phyloP scores from a whole-genome alignment of 1,140 invertebrate species.

The Danaus plexippus region DNA sequence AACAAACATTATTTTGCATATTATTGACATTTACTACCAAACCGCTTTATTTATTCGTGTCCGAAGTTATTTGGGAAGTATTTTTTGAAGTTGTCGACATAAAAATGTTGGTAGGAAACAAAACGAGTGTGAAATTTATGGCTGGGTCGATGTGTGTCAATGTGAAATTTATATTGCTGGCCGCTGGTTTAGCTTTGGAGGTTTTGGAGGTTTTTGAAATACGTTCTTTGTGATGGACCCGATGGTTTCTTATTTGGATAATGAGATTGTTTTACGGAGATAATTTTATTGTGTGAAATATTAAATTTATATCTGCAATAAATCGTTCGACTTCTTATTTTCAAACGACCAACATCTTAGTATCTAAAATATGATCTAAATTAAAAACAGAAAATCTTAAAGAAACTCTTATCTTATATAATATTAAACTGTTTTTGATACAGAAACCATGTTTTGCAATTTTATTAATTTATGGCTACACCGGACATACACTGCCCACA shows the following conservation, averaged over 20 bases:
- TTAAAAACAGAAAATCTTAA: too few relatives aligned
- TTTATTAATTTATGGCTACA: too few relatives aligned
- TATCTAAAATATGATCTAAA: too few relatives aligned
- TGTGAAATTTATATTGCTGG: constrained; percentile 63
- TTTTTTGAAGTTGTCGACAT: constrained; percentile 65
- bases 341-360: too few relatives aligned
- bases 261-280: constrained; percentile 30
- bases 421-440: too few relatives aligned
- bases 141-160: constrained; percentile 61
- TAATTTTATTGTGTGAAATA: too few relatives aligned
- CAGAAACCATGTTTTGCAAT: too few relatives aligned
- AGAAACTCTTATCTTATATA: too few relatives aligned
- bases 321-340: too few relatives aligned
- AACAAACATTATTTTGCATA: constrained; percentile 70
- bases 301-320: too few relatives aligned
- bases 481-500: too few relatives aligned
- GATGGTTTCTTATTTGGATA: constrained; percentile 39
- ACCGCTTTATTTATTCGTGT: constrained; percentile 62
- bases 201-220: constrained; percentile 48
- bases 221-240: constrained; percentile 48
- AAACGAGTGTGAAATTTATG: constrained; percentile 64
- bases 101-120: constrained; percentile 66
- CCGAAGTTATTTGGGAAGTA: constrained; percentile 66
- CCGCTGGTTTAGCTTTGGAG: constrained; percentile 49
- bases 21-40: constrained; percentile 69